Base-by-base conservation (phyloP, 2,888 invertebrate species). In the Melangyna quadrimaculata region DNA sequence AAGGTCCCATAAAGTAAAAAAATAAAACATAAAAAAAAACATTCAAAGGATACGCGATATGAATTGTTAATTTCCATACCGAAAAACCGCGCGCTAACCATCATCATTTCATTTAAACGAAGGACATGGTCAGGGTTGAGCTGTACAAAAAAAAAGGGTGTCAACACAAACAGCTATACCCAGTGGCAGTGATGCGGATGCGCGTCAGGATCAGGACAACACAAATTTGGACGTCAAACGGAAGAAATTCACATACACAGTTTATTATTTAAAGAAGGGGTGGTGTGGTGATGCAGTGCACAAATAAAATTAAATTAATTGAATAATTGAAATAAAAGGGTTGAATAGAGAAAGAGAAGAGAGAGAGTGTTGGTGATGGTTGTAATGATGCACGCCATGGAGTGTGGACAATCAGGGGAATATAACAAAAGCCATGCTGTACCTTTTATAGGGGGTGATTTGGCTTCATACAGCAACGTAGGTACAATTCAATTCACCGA, bases 241-340 rank as follows among this genome's bases (percentile, higher is more conserved):
- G 0, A 40, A 24, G 12, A 63, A 37, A 57, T 61, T 43, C 53
- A 63, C 61, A 19, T 14, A 17, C 6, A n/a, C 9, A n/a, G n/a
- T n/a, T n/a, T n/a, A n/a, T 8, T n/a, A 6, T n/a, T 19, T 9
- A 27, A 32, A 14, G 27, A 37, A 51, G 27, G 29, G 70, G 74
- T 48, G 65, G 74, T 61, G 29, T 29, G 22, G 19, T 37, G 22
- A 9, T 59, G 37, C 22, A 59, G 75, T 61, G 61, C 65, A 59
- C 61, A 69, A 79, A 84, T 72, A 75, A 72, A 74, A 63, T 71
- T 79, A 65, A 79, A 79, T 84, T 80, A 84, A 84, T 84, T 84
- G 73, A 75, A 80, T 84, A 84, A 84, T 80, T 84, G 80, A 84
- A 77, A 67, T 72, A 19, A 80, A 84, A 84, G 84, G 84, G 84